Percentiles rank a stretch among this genome's conserved stretches.
Conservation (phyloP, 2,113 vertebrate species). For the Atherinomorus stipes region DNA sequence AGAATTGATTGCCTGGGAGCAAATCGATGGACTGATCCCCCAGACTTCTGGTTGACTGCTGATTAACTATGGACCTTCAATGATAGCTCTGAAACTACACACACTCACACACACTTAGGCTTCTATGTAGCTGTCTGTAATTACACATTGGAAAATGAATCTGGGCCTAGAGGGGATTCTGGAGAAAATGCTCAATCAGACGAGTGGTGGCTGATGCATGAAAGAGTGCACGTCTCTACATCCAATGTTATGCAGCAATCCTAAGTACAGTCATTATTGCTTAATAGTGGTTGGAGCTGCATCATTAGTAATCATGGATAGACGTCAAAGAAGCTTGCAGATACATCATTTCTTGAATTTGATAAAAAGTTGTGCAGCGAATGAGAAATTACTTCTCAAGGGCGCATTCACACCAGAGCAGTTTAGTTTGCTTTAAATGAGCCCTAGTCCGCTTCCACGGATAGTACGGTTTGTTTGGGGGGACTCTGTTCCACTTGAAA, state of each 20-base stretch:
- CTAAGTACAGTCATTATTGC: background rate
- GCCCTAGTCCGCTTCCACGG: too few species aligned
- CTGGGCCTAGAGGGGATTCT: conserved; percentile 51
- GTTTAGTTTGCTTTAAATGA: too few species aligned
- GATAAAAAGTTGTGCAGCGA: background rate
- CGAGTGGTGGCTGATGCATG: conserved; percentile 27
- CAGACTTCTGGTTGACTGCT: conserved; percentile 67
- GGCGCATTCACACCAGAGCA: too few species aligned
- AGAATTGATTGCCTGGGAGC: conserved; percentile 76
- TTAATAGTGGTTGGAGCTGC: background rate
- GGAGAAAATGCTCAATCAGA: conserved; percentile 49
- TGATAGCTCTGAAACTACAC: conserved; percentile 42
- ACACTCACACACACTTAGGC: background rate
- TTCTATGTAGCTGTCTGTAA: conserved; percentile 54
- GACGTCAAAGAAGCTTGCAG: background rate
- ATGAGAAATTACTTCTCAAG: background rate
- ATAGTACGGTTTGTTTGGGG: too few species aligned
- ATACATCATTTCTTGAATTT: background rate
- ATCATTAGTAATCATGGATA: background rate
- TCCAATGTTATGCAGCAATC: conserved; percentile 20
- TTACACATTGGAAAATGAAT: conserved; percentile 69
- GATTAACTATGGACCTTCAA: conserved; percentile 70
- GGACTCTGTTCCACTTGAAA: too few species aligned
- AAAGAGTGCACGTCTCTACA: conserved; percentile 3
- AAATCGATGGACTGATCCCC: conserved; percentile 72